A percentile compares a stretch with the other conserved stretches of the same genome.
Conservation (phyloP, 2,797 vertebrate species). For the Selene dorsalis region DNA sequence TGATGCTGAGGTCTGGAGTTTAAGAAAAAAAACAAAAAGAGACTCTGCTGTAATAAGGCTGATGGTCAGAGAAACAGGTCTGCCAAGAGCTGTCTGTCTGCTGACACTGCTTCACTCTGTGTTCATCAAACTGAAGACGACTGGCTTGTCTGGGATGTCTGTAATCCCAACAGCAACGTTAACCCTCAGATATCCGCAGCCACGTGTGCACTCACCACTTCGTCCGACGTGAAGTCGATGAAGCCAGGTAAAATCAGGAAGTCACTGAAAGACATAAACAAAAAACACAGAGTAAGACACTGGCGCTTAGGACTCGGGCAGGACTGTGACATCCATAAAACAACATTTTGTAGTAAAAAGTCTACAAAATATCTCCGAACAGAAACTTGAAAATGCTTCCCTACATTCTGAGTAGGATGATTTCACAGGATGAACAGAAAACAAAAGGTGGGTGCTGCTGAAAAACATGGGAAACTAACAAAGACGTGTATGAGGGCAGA, state of each 20-base stretch:
- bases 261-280: slow-evolving; percentile 86
- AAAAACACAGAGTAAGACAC: slow-evolving; percentile 29
- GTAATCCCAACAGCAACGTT: background rate
- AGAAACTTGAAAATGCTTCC: background rate
- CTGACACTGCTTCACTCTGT: background rate
- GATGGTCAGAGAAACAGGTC: slow-evolving; percentile 5
- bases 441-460: background rate
- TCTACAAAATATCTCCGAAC: background rate
- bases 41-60: slow-evolving; percentile 14
- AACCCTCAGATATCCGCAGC: background rate
- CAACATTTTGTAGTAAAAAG: no score
- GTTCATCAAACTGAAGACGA: background rate
- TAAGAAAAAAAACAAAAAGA: background rate
- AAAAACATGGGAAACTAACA: slow-evolving; percentile 1
- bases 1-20: slow-evolving; percentile 28
- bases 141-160: background rate
- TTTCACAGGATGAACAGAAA: slow-evolving; percentile 1
- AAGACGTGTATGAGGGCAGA: background rate
- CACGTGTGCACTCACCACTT: slow-evolving; percentile 89
- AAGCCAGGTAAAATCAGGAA: slow-evolving; percentile 97
- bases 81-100: background rate
- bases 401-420: background rate
- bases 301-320: background rate
- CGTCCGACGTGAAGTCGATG: slow-evolving; percentile 95
- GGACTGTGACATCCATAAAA: background rate